phyloP scores from a whole-genome alignment of 2,797 vertebrate genomes.

The Sebastes wilsoni region DNA sequence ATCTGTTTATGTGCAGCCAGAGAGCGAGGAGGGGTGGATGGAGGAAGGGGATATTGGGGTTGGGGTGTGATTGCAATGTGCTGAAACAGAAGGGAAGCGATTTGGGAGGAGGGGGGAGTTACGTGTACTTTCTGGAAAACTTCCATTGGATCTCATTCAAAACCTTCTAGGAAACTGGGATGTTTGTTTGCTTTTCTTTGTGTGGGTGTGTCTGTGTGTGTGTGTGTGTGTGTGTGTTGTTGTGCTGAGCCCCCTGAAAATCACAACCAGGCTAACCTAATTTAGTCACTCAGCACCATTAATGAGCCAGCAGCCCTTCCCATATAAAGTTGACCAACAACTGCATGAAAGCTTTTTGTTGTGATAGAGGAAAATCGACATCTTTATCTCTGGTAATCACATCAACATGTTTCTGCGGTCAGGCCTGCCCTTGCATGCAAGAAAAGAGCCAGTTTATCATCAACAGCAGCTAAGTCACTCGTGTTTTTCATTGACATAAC shows the following conservation, averaged over 20 bases:
- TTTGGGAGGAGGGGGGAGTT: constrained; percentile 28
- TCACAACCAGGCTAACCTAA: constrained; percentile 48
- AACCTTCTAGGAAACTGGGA: constrained; percentile 83
- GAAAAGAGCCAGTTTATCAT: constrained; percentile 23
- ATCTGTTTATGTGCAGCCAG: constrained; percentile 82
- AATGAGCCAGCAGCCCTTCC: constrained; percentile 23
- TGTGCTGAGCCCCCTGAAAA: constrained; percentile 41
- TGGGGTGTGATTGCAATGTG: constrained; percentile 39
- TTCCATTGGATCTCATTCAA: constrained; percentile 69
- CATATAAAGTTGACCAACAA: constrained; percentile 31
- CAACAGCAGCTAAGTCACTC: background rate
- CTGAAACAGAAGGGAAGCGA: constrained; percentile 46
- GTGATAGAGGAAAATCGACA: constrained; percentile 25
- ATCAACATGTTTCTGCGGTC: constrained; percentile 39
- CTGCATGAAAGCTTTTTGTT: constrained; percentile 14
- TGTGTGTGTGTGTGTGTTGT: constrained; percentile 6
- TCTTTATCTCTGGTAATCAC: constrained; percentile 50
- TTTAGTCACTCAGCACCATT: constrained; percentile 53
- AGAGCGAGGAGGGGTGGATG: constrained; percentile 16
- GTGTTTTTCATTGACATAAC: constrained; percentile 38
- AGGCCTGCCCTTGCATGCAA: constrained; percentile 19
- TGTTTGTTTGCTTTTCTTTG: constrained; percentile 73
- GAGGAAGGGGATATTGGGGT: constrained; percentile 35
- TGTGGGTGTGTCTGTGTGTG: constrained; percentile 6
- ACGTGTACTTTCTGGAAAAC: constrained; percentile 52